Base-by-base conservation (phyloP, 2,113 vertebrate genomes). In the Aleadryas rufinucha region DNA sequence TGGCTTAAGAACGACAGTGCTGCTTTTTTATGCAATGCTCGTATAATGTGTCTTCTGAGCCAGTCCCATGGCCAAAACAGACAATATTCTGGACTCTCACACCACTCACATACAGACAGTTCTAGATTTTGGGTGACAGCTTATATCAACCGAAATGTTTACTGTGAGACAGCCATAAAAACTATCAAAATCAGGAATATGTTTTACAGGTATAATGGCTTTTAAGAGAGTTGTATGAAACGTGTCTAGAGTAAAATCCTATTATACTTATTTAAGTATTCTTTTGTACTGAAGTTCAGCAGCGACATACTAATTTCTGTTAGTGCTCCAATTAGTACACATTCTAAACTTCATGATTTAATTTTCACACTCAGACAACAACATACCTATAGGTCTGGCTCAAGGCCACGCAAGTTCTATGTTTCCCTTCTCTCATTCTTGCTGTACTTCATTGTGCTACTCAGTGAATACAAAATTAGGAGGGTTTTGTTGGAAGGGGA, bases 251-350 rank as follows among this genome's bases (percentile, higher is more conserved):
- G 10, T 39, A 80, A 90, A 85, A 60, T 39, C 65, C 33, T 82
- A 61, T 91, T 91, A 56, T 70, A 92, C 21, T 33, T 90, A 66
- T 81, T 92, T 87, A 83, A 45, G 20, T 60, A 87, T 93, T 96
- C 37, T 86, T 47, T 95, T 95, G 75, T 84, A 80, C 54, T 94
- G 84, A 61, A 31, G 37, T 71, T 93, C 85, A 85, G 61, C 39
- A 89, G 86, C 24, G 81, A 92, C 69, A 91, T 84, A 76, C 47
- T 94, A 93, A 87, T 97, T 95, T 95, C 61, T 68, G 74, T 91
- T 93, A 85, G 54, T 81, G 44, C 41, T 94, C 17, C 61, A 66
- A 64, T 96, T 95, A 93, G 59, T 79, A 20, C 49, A 53, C n/a
- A 72, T 80, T 96, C 72, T 45, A 49, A 94, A 93, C 28, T 72